phyloP scores from a whole-genome alignment of 2,113 vertebrate species.

The Climacteris rufus region DNA sequence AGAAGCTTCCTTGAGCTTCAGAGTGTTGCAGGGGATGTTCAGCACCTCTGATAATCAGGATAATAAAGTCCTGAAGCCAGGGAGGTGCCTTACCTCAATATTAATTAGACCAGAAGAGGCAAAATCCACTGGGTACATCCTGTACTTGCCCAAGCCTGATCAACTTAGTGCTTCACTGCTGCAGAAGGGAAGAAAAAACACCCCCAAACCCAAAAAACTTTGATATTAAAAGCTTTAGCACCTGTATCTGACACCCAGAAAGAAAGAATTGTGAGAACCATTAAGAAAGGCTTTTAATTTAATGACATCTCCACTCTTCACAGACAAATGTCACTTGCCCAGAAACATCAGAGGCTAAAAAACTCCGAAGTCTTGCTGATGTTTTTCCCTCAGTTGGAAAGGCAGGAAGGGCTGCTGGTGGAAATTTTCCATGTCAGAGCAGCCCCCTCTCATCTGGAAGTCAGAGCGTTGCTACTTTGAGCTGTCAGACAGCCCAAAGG shows the following conservation, averaged over 20 bases:
- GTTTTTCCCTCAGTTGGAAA: background rate
- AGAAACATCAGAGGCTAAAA: background rate
- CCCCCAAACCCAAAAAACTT: rapidly evolving
- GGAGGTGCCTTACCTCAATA: background rate
- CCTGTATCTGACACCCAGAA: background rate
- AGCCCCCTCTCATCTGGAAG: background rate
- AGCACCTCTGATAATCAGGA: background rate
- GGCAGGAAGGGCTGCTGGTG: background rate
- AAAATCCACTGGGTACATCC: background rate
- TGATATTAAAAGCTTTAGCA: background rate
- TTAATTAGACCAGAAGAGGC: background rate
- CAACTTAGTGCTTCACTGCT: background rate
- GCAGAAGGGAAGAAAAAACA: background rate
- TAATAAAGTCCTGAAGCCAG: rapidly evolving
- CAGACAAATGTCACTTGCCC: background rate
- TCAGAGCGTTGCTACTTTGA: background rate
- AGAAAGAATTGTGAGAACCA: background rate
- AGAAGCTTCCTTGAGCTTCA: background rate
- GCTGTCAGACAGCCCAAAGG: background rate
- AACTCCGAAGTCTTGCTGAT: rapidly evolving
- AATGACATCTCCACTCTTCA: background rate
- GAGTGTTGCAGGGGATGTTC: rapidly evolving
- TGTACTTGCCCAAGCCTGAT: background rate
- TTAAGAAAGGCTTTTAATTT: background rate
- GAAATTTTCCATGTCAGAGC: background rate